A percentile compares a stretch with the other conserved stretches of the same genome.
These are phyloP conservation scores for Thelohanellus kitauei DNA, from an alignment of 30 jellyfish, hydroid and myxozoan species.

Conservation along the genomic window DNA sequence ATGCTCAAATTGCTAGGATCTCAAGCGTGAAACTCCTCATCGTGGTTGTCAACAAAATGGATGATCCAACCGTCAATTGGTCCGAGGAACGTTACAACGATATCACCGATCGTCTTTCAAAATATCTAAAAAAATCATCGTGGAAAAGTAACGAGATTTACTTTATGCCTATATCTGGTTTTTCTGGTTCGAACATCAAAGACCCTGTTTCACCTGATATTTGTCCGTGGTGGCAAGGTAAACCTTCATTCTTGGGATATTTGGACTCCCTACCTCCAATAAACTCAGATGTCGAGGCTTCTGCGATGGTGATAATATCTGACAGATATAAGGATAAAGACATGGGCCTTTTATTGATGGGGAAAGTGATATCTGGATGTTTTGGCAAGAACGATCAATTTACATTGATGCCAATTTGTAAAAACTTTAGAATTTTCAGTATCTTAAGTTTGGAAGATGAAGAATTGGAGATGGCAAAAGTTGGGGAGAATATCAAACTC, in stretches of 20 bases:
- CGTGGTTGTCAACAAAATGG: conserved; percentile 83
- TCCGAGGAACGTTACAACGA: conserved; percentile 54
- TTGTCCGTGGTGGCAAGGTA: conserved; percentile 61
- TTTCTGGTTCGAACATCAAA: conserved; percentile 64
- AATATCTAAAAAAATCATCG: conserved; percentile 42
- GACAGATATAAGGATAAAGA: conserved; percentile 83
- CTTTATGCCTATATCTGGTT: conserved; percentile 95
- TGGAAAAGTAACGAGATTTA: conserved; percentile 32
- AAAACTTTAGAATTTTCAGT: conserved; percentile 17
- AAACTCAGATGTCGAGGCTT: conserved; percentile 42
- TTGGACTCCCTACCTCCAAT: conserved; percentile 46
- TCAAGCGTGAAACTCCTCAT: conserved; percentile 72
- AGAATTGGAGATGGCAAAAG: conserved; percentile 30
- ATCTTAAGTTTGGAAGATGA: conserved; percentile 48
- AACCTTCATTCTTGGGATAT: conserved; percentile 33
- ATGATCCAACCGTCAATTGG: conserved; percentile 90
- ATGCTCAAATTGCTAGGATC: conserved; percentile 87
- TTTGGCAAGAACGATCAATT: conserved; percentile 33
- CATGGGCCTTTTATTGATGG: conserved; percentile 83
- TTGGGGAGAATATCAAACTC: conserved; percentile 79
- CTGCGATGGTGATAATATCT: conserved; percentile 44
- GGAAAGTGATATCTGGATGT: conserved; percentile 71
- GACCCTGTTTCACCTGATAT: conserved; percentile 23
- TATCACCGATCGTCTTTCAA: conserved; percentile 31
- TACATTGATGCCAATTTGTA: conserved; percentile 52